Base-by-base conservation (phyloP, 2,113 vertebrate species). In the Argyrosomus japonicus region DNA sequence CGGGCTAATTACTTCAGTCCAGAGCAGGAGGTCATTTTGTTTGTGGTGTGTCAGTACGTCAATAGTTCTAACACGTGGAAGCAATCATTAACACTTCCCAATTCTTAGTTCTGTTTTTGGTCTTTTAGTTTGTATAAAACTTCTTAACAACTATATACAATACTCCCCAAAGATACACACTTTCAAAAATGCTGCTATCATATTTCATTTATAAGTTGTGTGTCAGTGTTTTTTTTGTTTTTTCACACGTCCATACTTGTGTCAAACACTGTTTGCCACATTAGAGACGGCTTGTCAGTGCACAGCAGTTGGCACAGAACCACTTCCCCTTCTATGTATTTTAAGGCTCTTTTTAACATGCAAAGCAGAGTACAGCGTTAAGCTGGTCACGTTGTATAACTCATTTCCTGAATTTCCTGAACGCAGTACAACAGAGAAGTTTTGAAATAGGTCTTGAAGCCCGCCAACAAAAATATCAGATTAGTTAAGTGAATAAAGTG, bases 91-190 rank as follows among this genome's bases (percentile, higher is more conserved):
- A 63, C 18, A 69, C 78, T 75, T 86, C 77, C 56, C 13, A 15
- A 13, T 73, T 77, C 23, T 61, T 36, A 51, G 62, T 84, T 84
- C 71, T 82, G 36, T 19, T 69, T 79, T 78, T 79, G 0, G 3
- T 60, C 9, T 4, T n/a, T 9, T 32, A 0, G 40, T 68, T 74
- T 60, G n/a, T 11, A 57, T 18, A 56, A 77, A 51, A 29, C 40
- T 43, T 5, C 14, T 0, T 43, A 8, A n/a, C 21, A 13, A 7
- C 3, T 1, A 29, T 5, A n/a, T 27, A 25, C 21, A 40, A 3
- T 23, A 23, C 13, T 7, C 23, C 56, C 8, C 3, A 11, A 11
- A 43, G 15, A 23, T 11, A 51, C 21, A 51, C 45, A 62, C 45
- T n/a, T 17, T 27, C 14, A 29, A 58, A 48, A 29, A 15, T 9